Conservation (phyloP, 2,797 vertebrate species). For the Manis javanica region DNA sequence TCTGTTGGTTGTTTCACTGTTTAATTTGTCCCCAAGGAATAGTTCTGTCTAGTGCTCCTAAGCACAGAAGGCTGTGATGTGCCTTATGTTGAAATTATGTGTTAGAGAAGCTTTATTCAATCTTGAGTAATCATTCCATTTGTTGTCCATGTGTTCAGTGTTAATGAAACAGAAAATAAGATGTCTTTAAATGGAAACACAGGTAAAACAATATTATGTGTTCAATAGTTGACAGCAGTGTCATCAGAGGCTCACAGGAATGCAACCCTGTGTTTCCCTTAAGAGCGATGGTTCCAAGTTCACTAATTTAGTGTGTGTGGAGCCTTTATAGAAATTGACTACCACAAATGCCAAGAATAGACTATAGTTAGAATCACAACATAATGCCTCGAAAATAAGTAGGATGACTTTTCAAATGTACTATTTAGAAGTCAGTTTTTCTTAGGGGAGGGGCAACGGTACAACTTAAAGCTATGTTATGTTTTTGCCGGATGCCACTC, state of each 20-base stretch:
- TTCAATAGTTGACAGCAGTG: background rate
- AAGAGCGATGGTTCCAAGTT: background rate
- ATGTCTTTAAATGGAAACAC: background rate
- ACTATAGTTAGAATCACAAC: background rate
- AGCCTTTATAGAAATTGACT: background rate
- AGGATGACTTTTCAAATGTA: background rate
- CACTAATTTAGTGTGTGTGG: background rate
- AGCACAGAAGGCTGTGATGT: background rate
- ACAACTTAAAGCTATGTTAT: background rate
- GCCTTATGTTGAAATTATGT: background rate
- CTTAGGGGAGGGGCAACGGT: background rate
- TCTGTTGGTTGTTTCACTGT: background rate
- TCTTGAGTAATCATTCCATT: background rate
- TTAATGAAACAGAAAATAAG: background rate
- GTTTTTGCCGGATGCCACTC: background rate
- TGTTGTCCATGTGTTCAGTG: background rate
- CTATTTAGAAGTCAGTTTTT: background rate
- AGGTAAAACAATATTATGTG: background rate
- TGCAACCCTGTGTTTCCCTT: background rate
- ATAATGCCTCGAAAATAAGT: slow-evolving; percentile 14
- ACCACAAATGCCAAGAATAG: background rate
- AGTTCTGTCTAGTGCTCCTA: background rate
- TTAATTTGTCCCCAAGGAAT: background rate
- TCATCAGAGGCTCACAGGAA: background rate
- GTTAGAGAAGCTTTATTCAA: background rate